Conservation (phyloP, 2,797 vertebrate genomes). For the Muscicapa comitata region DNA sequence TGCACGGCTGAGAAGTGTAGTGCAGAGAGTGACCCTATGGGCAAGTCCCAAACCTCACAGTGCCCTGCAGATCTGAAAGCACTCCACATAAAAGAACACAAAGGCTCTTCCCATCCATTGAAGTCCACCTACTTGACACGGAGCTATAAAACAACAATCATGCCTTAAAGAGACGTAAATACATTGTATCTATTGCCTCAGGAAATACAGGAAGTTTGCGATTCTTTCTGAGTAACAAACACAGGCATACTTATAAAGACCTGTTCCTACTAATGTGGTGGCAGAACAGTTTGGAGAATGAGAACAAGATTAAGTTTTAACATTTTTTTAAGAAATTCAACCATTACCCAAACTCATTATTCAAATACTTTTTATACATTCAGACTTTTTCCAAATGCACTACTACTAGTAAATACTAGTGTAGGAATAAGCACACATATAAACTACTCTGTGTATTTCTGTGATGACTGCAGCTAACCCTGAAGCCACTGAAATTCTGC, state of each 20-base stretch:
- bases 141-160: not conserved
- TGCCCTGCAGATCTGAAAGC: not conserved
- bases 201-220: not conserved
- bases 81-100: not conserved
- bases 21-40: rapidly evolving
- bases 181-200: not conserved
- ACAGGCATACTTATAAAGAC: not conserved
- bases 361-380: not conserved
- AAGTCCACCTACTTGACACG: not conserved
- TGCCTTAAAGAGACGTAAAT: not conserved
- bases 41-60: not conserved
- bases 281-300: not conserved
- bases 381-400: not conserved
- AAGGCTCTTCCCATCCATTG: not conserved
- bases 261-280: not conserved
- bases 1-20: not conserved
- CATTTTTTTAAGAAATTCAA: not conserved
- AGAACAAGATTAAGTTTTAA: not conserved
- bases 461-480: not conserved
- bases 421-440: not conserved
- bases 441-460: not conserved
- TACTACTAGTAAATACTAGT: not conserved
- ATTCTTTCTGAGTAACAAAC: not conserved
- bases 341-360: not conserved
- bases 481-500: not conserved